Evolutionary conservation across 2,113 vertebrate species (phyloP).

Genomic region (Grus americana): DNA sequence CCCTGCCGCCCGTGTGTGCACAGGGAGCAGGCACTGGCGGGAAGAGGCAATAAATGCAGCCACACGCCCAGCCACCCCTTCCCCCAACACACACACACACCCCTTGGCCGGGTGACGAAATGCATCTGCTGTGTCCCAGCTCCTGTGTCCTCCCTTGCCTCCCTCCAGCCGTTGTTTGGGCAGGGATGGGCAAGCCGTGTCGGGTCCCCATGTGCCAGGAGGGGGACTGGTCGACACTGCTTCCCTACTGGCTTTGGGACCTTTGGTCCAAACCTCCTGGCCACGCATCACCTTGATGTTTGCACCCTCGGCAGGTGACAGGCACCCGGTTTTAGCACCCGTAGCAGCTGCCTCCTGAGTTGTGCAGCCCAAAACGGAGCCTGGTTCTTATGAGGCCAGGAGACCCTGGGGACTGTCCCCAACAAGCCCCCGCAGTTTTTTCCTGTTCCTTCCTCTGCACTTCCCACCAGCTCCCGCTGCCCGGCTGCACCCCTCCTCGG

Average conservation of each 20-base stretch:
- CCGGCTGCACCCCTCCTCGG: background rate
- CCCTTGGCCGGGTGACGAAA: constrained; percentile 8
- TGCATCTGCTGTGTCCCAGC: background rate
- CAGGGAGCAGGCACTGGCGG: constrained; percentile 29
- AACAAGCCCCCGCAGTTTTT: background rate
- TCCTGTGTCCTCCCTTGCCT: background rate
- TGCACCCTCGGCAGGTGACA: background rate
- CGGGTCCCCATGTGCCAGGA: background rate
- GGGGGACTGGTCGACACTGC: background rate
- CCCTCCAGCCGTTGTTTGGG: background rate
- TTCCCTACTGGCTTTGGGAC: background rate
- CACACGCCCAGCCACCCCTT: constrained; percentile 33
- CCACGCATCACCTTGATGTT: background rate
- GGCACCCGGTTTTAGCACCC: background rate
- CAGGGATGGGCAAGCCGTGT: background rate
- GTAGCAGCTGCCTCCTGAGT: background rate
- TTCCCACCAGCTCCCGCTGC: background rate
- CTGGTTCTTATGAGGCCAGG: background rate
- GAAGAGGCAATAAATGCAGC: constrained; percentile 60
- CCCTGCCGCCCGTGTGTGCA: constrained; percentile 43
- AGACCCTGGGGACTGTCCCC: background rate
- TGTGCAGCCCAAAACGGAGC: background rate
- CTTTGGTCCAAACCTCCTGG: background rate
- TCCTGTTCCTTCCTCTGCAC: background rate
- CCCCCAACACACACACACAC: constrained; percentile 49